Base-by-base conservation (phyloP, 2,888 invertebrate genomes). In the Carpatolechia fugitivella region DNA sequence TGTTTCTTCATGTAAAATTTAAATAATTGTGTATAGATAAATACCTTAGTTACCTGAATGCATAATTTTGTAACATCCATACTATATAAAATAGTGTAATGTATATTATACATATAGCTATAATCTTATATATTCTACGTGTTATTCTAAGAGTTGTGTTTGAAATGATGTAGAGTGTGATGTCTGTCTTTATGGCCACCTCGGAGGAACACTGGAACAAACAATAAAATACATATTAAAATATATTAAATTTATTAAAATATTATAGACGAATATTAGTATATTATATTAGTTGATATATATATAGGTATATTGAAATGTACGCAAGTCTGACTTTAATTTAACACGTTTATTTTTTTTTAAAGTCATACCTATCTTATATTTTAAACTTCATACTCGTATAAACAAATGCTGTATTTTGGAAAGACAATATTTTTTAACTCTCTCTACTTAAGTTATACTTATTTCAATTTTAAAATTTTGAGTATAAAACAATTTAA, bases 21-120 rank as follows among this genome's bases (percentile, higher is more conserved):
- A 33, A 33, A 33, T 33, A 33, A n/a, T n/a, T n/a, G n/a, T n/a
- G n/a, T 2, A 33, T 33, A 33, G 10, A 33, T 33, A 33, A 11
- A 33, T 33, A 33, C 33, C 8, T 5, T 44, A 44, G 24, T 44
- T 44, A 44, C 44, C 44, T 44, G 44, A 7, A 29, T 14, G 6
- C 5, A 20, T 44, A 20, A 29, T 31, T 14, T 5, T n/a, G 20
- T 48, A 16, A 14, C n/a, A 29, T 29, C 20, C 44, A 44, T 44
- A 44, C n/a, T 24, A 13, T 44, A 33, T 35, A 18, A 48, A 48
- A 20, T 18, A 36, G 44, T 44, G 44, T 29, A 44, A 44, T 44
- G 44, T 44, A 29, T 44, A 44, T 24, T 11, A 41, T n/a, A n/a
- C 5, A 13, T 44, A 29, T 24, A n/a, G n/a, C n/a, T n/a, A 29